A percentile compares a stretch with the other conserved stretches of the same genome.
Evolutionary conservation across 2,888 invertebrate genomes (phyloP).

Genomic region (Cephus sareptanus): DNA sequence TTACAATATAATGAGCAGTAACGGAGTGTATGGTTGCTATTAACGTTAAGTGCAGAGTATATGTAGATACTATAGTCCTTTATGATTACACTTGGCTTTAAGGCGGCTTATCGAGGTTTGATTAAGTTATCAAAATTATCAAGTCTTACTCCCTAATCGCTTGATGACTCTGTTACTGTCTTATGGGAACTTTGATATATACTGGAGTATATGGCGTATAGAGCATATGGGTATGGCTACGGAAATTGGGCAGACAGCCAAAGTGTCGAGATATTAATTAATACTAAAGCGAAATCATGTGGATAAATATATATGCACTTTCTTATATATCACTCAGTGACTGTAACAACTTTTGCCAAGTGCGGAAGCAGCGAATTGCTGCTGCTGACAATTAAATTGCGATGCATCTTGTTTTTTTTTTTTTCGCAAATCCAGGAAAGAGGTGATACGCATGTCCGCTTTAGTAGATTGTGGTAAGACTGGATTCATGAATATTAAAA

Average conservation of each 20-base stretch:
- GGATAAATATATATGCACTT: background rate
- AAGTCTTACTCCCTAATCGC: too few relatives aligned
- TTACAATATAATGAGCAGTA: background rate
- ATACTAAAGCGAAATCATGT: background rate
- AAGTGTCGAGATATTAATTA: background rate
- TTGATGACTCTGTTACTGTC: background rate
- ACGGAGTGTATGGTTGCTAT: background rate
- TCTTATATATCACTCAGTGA: background rate
- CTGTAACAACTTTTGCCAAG: background rate
- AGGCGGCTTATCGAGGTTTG: too few relatives aligned
- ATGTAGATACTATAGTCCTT: background rate
- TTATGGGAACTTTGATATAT: background rate
- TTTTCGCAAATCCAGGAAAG: background rate
- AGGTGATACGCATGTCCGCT: background rate
- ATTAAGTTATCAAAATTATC: too few relatives aligned
- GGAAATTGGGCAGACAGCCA: background rate
- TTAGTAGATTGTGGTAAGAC: background rate
- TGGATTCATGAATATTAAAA: background rate
- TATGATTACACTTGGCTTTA: too few relatives aligned
- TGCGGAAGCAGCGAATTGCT: background rate
- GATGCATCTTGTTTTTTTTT: background rate
- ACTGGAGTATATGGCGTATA: background rate
- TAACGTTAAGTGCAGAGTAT: background rate
- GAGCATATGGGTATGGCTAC: background rate
- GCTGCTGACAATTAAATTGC: background rate